These are phyloP conservation scores for Myotis pilosus DNA, from an alignment of 2,797 vertebrate genomes.

Conservation along the genomic window DNA sequence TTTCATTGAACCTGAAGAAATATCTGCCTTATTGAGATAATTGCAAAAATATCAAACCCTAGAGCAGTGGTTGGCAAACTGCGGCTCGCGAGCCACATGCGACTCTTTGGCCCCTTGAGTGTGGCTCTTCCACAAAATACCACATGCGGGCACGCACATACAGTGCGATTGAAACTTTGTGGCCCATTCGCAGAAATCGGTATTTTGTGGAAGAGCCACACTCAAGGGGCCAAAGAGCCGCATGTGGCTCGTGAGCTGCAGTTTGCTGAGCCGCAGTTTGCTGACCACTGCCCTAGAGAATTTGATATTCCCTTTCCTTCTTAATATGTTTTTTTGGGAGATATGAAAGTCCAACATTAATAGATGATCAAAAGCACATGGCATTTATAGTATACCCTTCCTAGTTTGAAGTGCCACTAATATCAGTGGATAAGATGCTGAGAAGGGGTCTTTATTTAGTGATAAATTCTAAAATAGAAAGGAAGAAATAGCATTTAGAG, in stretches of 20 bases:
- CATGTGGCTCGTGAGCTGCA: too few relatives aligned
- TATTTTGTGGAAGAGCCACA: too few relatives aligned
- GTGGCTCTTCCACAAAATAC: too few relatives aligned
- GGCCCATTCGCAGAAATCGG: too few relatives aligned
- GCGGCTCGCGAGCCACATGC: too few relatives aligned
- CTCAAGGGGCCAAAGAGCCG: too few relatives aligned
- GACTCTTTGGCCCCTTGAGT: too few relatives aligned
- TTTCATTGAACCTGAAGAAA: constrained; percentile 22
- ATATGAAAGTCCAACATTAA: background rate
- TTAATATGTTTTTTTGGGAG: background rate
- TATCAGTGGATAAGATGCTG: background rate
- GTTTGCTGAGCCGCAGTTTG: too few relatives aligned
- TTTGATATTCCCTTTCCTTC: background rate
- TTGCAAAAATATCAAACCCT: background rate
- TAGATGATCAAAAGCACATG: background rate
- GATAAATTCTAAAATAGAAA: constrained; percentile 33
- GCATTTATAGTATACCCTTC: background rate
- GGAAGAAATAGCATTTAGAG: background rate
- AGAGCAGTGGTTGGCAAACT: background rate
- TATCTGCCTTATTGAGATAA: background rate
- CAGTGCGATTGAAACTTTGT: too few relatives aligned
- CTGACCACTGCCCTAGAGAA: background rate
- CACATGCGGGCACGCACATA: too few relatives aligned
- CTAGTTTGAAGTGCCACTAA: background rate
- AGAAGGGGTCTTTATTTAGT: background rate